phyloP scores from a whole-genome alignment of 1,140 invertebrate genomes.

The Pogonomyrmex barbatus region DNA sequence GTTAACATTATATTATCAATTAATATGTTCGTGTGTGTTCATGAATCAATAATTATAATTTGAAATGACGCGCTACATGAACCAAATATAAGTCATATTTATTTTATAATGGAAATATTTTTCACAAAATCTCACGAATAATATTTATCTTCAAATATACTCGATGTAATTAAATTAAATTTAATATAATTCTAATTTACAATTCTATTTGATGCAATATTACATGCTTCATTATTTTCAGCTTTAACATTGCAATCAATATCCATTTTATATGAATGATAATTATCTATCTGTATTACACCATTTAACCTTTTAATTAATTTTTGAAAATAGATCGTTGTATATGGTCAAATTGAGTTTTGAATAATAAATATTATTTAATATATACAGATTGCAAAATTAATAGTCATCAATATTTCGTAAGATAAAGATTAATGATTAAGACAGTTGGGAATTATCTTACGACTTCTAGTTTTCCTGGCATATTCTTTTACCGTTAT shows the following conservation, averaged over 20 bases:
- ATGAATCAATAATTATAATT: conserved; percentile 26
- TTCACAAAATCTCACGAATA: background rate
- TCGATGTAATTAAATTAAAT: background rate
- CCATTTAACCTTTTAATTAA: background rate
- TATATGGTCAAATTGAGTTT: background rate
- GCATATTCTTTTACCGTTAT: conserved; percentile 69
- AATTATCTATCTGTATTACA: background rate
- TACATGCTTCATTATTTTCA: background rate
- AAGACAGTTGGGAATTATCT: conserved; percentile 16
- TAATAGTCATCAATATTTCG: background rate
- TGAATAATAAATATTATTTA: conserved; percentile 16
- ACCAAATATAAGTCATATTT: conserved; percentile 4
- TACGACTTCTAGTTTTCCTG: conserved; percentile 41
- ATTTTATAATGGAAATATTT: background rate
- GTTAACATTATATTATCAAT: background rate
- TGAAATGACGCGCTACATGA: background rate
- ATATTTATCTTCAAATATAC: background rate
- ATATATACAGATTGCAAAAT: background rate
- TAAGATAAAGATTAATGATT: conserved; percentile 14
- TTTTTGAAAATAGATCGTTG: background rate
- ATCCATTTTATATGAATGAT: background rate
- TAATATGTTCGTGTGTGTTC: background rate
- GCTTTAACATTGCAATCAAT: conserved; percentile 30
- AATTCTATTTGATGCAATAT: background rate
- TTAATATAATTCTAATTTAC: conserved; percentile 17